Evolutionary conservation across 2,888 invertebrate genomes (phyloP).

Genomic region (Drosophila sordidapex): DNA sequence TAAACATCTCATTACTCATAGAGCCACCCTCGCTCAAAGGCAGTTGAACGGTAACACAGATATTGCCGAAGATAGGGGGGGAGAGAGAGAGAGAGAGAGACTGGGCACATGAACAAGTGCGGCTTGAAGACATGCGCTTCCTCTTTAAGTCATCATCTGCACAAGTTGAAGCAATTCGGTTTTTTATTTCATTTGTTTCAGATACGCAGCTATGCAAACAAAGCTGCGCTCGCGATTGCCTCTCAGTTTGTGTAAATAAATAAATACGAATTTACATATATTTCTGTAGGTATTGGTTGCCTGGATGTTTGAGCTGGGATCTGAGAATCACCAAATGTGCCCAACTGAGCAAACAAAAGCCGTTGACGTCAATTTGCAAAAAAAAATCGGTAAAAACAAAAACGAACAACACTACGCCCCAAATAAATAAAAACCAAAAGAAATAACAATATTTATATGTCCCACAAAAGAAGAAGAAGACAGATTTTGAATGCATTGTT

Average conservation of each 20-base stretch:
- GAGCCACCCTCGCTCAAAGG: constrained; percentile 35
- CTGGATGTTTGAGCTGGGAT: constrained; percentile 5
- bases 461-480: constrained; percentile 4
- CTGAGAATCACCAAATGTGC: constrained; percentile 40
- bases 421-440: constrained; percentile 24
- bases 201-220: constrained; percentile 69
- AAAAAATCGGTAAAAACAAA: constrained; percentile 38
- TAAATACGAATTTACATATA: constrained; percentile 31
- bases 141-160: constrained; percentile 60
- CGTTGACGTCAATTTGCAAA: constrained; percentile 66
- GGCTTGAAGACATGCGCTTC: constrained; percentile 75
- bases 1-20: neutral
- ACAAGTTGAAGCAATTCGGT: constrained; percentile 44
- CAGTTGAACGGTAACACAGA: constrained; percentile 9
- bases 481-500: constrained; percentile 24
- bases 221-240: constrained; percentile 68
- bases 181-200: constrained; percentile 39
- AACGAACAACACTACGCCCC: constrained; percentile 30
- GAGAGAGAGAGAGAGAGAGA: neutral
- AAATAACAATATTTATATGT: constrained; percentile 5
- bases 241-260: constrained; percentile 54
- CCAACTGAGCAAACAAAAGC: constrained; percentile 32
- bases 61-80: neutral
- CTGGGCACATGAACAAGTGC: constrained; percentile 54
- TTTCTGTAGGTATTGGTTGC: constrained; percentile 4